phyloP scores from a whole-genome alignment of 53 echinoderm and acorn worm genomes.

The Paracentrotus lividus region DNA sequence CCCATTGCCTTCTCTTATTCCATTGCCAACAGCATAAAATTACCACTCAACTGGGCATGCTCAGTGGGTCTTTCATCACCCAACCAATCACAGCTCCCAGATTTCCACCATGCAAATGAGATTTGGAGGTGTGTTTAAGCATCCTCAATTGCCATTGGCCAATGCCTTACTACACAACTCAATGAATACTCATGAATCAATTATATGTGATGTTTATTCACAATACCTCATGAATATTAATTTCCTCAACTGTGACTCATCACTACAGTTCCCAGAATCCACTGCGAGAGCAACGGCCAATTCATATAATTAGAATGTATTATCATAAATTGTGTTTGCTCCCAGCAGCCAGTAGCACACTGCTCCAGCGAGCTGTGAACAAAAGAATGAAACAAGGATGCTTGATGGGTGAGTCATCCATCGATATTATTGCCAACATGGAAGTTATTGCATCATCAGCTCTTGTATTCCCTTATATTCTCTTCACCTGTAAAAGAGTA shows the following conservation, averaged over 20 bases:
- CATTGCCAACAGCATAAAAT: constrained; percentile 64
- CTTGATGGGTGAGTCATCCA: constrained; percentile 47
- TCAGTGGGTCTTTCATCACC: neutral
- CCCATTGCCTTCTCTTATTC: neutral
- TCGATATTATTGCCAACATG: constrained; percentile 66
- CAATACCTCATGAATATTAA: constrained; percentile 48
- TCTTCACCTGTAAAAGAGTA: neutral
- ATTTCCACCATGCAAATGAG: constrained; percentile 19
- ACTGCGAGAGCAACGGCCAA: constrained; percentile 17
- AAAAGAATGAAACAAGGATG: constrained; percentile 41
- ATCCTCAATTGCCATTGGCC: constrained; percentile 10
- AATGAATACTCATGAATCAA: constrained; percentile 20
- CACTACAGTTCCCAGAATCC: constrained; percentile 30
- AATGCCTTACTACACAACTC: neutral
- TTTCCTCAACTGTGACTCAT: constrained; percentile 4
- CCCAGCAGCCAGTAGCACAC: neutral
- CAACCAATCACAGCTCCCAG: constrained; percentile 47
- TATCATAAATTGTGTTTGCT: constrained; percentile 44
- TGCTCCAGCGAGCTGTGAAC: constrained; percentile 24
- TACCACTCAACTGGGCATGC: constrained; percentile 57
- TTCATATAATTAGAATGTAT: constrained; percentile 67
- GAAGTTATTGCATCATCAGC: constrained; percentile 73
- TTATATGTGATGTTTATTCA: constrained; percentile 17
- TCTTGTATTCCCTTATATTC: constrained; percentile 22
- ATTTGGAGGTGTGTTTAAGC: constrained; percentile 45